Evolutionary conservation across 2,113 vertebrate genomes (phyloP).

Genomic region (Nannospalax galili): DNA sequence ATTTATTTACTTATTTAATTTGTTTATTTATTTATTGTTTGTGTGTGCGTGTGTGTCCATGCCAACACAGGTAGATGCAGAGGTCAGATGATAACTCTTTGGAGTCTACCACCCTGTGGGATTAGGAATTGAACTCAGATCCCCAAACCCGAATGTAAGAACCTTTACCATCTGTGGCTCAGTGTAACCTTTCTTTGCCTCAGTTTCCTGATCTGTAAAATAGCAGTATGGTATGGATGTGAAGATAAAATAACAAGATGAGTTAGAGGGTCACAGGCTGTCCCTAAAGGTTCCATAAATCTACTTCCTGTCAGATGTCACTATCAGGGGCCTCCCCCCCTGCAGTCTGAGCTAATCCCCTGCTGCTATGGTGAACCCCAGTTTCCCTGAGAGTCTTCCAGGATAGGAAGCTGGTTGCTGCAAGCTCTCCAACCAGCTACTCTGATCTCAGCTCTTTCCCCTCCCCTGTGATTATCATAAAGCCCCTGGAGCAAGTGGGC

Average conservation of each 20-base stretch:
- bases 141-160: background rate
- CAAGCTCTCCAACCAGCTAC: background rate
- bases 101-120: background rate
- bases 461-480: constrained; percentile 58
- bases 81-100: background rate
- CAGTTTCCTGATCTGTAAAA: constrained; percentile 7
- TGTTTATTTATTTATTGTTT: background rate
- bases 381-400: background rate
- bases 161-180: too few relatives aligned
- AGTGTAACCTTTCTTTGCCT: background rate
- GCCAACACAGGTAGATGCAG: background rate
- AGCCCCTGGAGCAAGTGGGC: background rate
- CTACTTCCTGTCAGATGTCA: background rate
- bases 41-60: background rate
- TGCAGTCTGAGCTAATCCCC: background rate
- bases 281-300: background rate
- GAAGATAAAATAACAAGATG: background rate
- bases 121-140: background rate
- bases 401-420: background rate
- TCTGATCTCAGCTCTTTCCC: constrained; percentile 16
- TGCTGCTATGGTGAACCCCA: background rate
- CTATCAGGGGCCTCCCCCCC: background rate
- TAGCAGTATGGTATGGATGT: background rate
- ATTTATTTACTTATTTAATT: background rate
- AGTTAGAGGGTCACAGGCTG: background rate